A percentile compares a stretch with the other conserved stretches of the same genome.
Conservation (phyloP, 2,888 invertebrate species). For the Eudasyphora cyanicolor region DNA sequence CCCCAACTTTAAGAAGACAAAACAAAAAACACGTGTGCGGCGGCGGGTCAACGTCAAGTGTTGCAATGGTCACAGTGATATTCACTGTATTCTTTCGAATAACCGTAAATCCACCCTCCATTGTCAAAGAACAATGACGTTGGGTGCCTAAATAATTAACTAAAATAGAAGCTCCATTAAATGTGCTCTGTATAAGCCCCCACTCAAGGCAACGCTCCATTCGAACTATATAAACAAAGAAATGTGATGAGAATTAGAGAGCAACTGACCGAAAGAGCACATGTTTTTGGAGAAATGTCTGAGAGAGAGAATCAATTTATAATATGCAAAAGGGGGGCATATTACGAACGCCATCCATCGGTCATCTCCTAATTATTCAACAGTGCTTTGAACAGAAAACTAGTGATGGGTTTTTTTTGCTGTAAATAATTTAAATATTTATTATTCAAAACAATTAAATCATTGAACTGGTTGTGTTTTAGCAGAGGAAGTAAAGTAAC, state of each 20-base stretch:
- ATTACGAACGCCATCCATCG: neutral
- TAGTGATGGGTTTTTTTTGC: neutral
- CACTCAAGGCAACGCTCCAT: neutral
- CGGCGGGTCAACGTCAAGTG: neutral
- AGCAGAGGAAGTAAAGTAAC: conserved; percentile 11
- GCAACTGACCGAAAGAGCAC: neutral
- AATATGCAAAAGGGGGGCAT: neutral
- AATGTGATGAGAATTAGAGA: neutral
- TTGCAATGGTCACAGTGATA: no score
- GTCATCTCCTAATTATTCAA: conserved; percentile 23
- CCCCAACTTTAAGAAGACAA: no score
- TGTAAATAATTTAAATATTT: conserved; percentile 2
- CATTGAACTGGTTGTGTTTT: neutral
- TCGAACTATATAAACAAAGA: neutral
- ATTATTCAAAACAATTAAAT: conserved; percentile 9
- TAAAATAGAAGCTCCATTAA: no score
- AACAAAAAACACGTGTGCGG: neutral
- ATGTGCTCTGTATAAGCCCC: neutral
- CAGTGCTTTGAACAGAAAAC: neutral
- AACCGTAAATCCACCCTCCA: no score
- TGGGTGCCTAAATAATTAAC: no score
- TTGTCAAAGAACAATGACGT: no score
- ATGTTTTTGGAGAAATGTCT: neutral
- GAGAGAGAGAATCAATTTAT: neutral
- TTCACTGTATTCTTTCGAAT: neutral